Evolutionary conservation across 2,797 vertebrate genomes (phyloP).

Genomic region (Micromesistius poutassou): DNA sequence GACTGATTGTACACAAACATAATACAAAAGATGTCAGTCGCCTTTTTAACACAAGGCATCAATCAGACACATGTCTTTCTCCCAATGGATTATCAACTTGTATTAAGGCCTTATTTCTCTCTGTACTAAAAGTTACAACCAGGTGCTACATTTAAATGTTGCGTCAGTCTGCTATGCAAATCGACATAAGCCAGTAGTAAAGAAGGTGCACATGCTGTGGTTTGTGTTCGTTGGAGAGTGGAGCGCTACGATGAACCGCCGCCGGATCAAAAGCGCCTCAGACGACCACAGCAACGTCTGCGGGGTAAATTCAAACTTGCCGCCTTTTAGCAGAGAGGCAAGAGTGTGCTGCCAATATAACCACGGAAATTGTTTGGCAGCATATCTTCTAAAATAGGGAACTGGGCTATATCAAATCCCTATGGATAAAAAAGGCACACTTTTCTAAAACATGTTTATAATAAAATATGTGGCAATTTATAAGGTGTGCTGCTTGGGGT

Average conservation of each 20-base stretch:
- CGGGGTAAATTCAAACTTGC: background rate
- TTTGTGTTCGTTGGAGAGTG: background rate
- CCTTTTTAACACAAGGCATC: background rate
- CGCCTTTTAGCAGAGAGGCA: background rate
- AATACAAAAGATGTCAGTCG: background rate
- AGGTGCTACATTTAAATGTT: constrained; percentile 17
- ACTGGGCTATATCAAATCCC: constrained; percentile 4
- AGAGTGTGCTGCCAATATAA: background rate
- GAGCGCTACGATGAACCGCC: background rate
- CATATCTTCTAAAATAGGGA: background rate
- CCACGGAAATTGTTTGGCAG: background rate
- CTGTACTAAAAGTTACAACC: constrained; percentile 9
- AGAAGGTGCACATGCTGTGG: constrained; percentile 8
- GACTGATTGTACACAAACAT: background rate
- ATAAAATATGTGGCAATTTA: background rate
- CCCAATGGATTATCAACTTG: background rate
- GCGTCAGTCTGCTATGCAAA: constrained; percentile 26
- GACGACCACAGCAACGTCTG: background rate
- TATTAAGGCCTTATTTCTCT: background rate
- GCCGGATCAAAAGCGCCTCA: background rate
- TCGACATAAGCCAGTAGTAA: constrained; percentile 14
- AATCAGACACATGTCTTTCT: background rate
- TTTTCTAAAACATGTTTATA: constrained; percentile 1
- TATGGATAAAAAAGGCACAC: constrained; percentile 2
- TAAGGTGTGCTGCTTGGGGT: constrained; percentile 8